phyloP scores from a whole-genome alignment of 2,113 vertebrate species.

The Falcunculus frontatus region DNA sequence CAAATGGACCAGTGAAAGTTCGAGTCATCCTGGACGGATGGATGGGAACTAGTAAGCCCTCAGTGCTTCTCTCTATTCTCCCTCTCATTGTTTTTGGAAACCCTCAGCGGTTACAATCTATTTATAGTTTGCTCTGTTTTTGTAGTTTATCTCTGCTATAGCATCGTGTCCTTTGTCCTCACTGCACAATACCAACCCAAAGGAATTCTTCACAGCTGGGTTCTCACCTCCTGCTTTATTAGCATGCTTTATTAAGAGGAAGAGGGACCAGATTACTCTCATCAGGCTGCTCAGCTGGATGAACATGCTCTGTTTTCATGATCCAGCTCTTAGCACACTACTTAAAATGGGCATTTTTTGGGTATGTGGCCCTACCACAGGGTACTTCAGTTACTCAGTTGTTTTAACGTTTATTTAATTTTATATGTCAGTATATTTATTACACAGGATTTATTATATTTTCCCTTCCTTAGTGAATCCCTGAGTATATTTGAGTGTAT shows the following conservation, averaged over 20 bases:
- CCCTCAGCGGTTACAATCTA: not conserved
- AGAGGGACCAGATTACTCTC: not conserved
- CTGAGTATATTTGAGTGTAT: not conserved
- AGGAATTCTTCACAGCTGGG: not conserved
- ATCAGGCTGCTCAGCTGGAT: fast-evolving
- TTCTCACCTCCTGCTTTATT: not conserved
- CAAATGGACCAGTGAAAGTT: not conserved
- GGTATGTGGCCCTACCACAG: not conserved
- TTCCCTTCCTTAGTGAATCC: not conserved
- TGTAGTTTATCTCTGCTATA: slow-evolving; percentile 16
- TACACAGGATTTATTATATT: not conserved
- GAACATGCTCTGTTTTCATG: not conserved
- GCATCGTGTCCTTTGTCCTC: not conserved
- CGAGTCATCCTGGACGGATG: not conserved
- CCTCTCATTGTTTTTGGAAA: not conserved
- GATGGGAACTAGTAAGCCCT: not conserved
- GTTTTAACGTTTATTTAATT: not conserved
- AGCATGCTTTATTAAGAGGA: not conserved
- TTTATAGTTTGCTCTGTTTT: slow-evolving; percentile 28
- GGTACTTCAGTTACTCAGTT: not conserved
- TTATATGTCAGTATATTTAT: not conserved
- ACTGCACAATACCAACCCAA: not conserved
- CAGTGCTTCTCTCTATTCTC: not conserved
- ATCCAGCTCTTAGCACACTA: not conserved
- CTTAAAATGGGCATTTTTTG: slow-evolving; percentile 5